phyloP scores from a whole-genome alignment of 1,140 invertebrate species.

The Drosophila simulans region DNA sequence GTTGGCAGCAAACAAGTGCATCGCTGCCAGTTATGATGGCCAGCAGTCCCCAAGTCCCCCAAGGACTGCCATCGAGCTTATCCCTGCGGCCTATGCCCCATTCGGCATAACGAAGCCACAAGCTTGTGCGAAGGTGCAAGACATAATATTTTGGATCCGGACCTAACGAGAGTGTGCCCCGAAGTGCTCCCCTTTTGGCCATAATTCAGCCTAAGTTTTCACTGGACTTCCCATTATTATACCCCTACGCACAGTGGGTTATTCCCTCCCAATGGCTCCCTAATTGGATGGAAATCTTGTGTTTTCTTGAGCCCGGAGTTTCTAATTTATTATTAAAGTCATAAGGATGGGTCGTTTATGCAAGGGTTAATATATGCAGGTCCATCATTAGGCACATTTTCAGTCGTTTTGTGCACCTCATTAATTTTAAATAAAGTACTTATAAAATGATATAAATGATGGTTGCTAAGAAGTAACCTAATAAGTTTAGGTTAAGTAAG shows the following conservation, averaged over 20 bases:
- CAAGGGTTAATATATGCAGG: background rate
- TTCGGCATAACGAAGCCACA: conserved; percentile 29
- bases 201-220: conserved; percentile 53
- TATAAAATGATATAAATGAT: background rate
- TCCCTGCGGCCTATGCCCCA: conserved; percentile 3
- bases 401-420: background rate
- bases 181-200: conserved; percentile 24
- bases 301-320: background rate
- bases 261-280: conserved; percentile 1
- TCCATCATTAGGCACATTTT: background rate
- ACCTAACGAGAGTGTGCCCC: conserved; percentile 20
- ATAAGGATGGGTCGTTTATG: background rate
- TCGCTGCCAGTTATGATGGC: conserved; percentile 47
- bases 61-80: background rate
- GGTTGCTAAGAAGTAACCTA: too few species aligned
- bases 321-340: conserved; percentile 26
- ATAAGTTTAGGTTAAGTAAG: too few species aligned
- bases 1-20: conserved; percentile 49
- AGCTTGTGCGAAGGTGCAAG: conserved; percentile 35
- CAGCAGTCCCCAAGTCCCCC: background rate
- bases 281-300: conserved; percentile 31
- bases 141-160: conserved; percentile 21
- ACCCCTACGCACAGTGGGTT: conserved; percentile 13
- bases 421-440: background rate
- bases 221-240: conserved; percentile 16